A percentile compares a stretch with the other conserved stretches of the same genome.
Evolutionary conservation across 2,888 invertebrate species (phyloP).

Genomic region (Malacosoma neustria): DNA sequence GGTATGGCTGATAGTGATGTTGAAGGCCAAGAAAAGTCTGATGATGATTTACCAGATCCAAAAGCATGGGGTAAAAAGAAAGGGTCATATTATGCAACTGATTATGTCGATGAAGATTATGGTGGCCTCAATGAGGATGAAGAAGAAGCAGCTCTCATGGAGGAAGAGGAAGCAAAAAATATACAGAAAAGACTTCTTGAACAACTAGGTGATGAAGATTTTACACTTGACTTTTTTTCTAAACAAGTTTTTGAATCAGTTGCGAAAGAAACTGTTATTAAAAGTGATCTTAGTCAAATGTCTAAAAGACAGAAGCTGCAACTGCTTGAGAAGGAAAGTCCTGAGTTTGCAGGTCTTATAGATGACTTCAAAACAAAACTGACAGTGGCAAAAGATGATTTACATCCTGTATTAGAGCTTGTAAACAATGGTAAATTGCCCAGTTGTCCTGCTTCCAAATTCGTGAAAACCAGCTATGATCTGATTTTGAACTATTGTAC

Average conservation of each 20-base stretch:
- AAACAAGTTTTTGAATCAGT: constrained; percentile 48
- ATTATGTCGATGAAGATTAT: constrained; percentile 92
- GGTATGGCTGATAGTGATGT: constrained; percentile 82
- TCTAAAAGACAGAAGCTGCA: constrained; percentile 84
- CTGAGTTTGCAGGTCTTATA: constrained; percentile 87
- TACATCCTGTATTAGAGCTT: constrained; percentile 80
- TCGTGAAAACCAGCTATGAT: constrained; percentile 81
- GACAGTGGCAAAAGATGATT: constrained; percentile 77
- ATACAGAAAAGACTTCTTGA: constrained; percentile 85
- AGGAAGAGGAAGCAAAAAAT: constrained; percentile 88
- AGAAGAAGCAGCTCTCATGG: constrained; percentile 81
- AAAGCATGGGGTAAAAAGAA: constrained; percentile 93
- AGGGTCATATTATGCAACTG: constrained; percentile 86
- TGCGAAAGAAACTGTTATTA: constrained; percentile 75
- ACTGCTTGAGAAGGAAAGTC: constrained; percentile 88
- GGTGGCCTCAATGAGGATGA: constrained; percentile 77
- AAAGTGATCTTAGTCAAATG: constrained; percentile 84
- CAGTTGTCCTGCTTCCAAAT: constrained; percentile 79
- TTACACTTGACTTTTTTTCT: constrained; percentile 75
- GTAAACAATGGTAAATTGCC: constrained; percentile 77
- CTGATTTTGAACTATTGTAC: constrained; percentile 87
- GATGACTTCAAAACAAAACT: constrained; percentile 86
- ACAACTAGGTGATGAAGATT: constrained; percentile 87
- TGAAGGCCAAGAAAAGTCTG: constrained; percentile 80
- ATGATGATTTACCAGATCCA: constrained; percentile 83